Evolutionary conservation across 2,888 invertebrate genomes (phyloP).

Genomic region (Heliconius aoede): DNA sequence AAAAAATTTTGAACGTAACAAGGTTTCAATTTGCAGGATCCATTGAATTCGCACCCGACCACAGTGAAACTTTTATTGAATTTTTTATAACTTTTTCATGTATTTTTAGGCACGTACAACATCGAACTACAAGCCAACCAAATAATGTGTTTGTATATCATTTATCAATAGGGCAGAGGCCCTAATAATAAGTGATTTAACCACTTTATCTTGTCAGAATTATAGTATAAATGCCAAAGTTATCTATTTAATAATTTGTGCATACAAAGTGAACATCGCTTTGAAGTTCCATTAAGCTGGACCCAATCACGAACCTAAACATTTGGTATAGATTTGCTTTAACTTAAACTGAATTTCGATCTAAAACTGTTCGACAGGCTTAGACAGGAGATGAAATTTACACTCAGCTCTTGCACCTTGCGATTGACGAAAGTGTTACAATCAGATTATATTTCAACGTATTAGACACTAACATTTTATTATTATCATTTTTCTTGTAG

Average conservation of each 20-base stretch:
- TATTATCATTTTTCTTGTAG: not conserved
- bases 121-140: no score
- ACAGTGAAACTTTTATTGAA: conserved; percentile 8
- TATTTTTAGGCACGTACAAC: no score
- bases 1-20: no score
- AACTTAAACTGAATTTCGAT: conserved; percentile 19
- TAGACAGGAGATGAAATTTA: conserved; percentile 13
- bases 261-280: conserved; percentile 12
- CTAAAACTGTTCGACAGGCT: conserved; percentile 10
- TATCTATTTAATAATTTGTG: not conserved
- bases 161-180: no score
- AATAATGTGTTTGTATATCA: no score
- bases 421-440: not conserved
- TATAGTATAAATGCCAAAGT: not conserved
- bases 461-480: not conserved
- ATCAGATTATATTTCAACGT: not conserved
- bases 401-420: not conserved
- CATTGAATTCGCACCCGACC: conserved; percentile 3
- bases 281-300: conserved; percentile 19
- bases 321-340: conserved; percentile 23
- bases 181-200: no score
- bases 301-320: conserved; percentile 21
- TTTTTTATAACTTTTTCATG: conserved; percentile 6
- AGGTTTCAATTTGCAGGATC: not conserved
- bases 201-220: no score